Conservation (phyloP, 2,888 invertebrate species). For the Pantelozetes paolii region DNA sequence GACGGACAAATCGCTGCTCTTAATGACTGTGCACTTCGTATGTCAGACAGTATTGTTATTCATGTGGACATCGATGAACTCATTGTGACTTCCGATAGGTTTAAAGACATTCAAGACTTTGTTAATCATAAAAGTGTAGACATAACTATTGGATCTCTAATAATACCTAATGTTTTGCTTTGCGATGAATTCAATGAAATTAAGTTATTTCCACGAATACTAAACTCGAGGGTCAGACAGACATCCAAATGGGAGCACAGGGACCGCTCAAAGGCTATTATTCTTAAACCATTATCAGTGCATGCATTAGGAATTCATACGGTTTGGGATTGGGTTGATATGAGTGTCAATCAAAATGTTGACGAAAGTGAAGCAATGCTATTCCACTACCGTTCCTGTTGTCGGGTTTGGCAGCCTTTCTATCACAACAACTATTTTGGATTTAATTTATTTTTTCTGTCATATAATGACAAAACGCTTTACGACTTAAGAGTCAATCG, state of each 20-base stretch:
- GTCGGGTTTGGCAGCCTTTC: slow-evolving; percentile 23
- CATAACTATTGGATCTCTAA: neutral
- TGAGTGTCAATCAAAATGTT: neutral
- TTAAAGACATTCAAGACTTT: neutral
- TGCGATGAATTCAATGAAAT: neutral
- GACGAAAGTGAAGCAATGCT: neutral
- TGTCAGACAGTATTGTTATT: neutral
- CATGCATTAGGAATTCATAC: slow-evolving; percentile 2
- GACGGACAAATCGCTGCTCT: slow-evolving; percentile 28
- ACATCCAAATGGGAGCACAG: neutral
- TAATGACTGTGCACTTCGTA: slow-evolving; percentile 12
- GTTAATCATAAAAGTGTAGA: neutral
- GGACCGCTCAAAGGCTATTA: slow-evolving; percentile 5
- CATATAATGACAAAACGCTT: neutral
- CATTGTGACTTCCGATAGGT: neutral
- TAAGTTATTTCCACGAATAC: neutral
- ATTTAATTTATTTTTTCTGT: neutral
- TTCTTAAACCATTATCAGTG: neutral
- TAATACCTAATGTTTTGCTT: slow-evolving; percentile 8
- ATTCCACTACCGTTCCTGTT: slow-evolving; percentile 1
- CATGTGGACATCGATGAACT: slow-evolving; percentile 19
- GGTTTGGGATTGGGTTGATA: neutral
- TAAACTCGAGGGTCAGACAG: neutral
- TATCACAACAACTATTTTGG: neutral
- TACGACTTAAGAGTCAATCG: neutral